Base-by-base conservation (phyloP, 2,797 vertebrate species). In the Kryptolebias ocellatus region DNA sequence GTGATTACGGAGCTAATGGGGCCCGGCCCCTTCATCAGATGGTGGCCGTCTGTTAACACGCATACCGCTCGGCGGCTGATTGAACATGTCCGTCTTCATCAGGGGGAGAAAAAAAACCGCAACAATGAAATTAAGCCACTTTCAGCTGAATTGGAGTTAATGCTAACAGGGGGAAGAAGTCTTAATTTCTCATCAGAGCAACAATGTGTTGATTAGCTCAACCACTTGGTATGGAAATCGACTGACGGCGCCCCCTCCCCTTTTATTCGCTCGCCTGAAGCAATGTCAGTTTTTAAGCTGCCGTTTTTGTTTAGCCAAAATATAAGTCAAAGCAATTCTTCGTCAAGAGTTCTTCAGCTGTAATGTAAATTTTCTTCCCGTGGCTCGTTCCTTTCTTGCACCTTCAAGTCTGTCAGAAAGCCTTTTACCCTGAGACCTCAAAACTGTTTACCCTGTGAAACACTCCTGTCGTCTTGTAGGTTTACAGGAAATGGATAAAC, bases 1-100 rank as follows among this genome's bases (percentile, higher is more conserved):
- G 83, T 88, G 81, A 90, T 89, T 87, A 91, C 82, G 78, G 72
- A 79, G 87, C 84, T 93, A 92, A 90, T 92, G 86, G 89, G 80
- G 79, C 76, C 20, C 52, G 87, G 78, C 72, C 84, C 87, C 83
- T 87, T 91, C 85, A 83, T 90, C 90, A 87, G 84, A 90, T 84
- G 87, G 85, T 76, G 71, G 67, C 87, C 64, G 77, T 85, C 86
- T 90, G 86, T 92, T 90, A 89, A 92, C 88, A 89, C 52, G 76
- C 51, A 18, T 78, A 70, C 80, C 53, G 78, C 85, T 90, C 80
- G 88, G 72, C 78, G 71, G 72, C 81, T 90, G 88, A 89, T 90
- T 91, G 84, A 87, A 86, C 87, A 83, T 34, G 82, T 89, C 87
- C 74, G 82, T 90, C 87, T 91, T 89, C 70, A 88, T 92, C 83